Conservation (phyloP, 53 echinoderm and acorn worm genomes). For the Echinarachnius parma region DNA sequence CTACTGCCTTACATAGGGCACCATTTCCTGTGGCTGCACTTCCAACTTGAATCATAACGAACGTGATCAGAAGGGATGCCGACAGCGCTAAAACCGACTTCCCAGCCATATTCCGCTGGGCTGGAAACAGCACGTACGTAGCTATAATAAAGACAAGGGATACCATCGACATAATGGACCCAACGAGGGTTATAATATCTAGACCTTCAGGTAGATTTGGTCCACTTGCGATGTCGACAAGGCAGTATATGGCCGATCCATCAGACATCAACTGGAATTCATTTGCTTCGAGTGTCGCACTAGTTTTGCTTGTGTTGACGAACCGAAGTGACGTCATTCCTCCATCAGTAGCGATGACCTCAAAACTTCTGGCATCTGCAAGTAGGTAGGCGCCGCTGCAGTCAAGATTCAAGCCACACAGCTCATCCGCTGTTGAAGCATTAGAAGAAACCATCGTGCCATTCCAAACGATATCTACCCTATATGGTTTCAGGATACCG, state of each 20-base stretch:
- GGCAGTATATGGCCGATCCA: constrained; percentile 33
- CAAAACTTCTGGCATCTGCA: background rate
- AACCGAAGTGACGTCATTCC: background rate
- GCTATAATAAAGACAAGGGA: constrained; percentile 42
- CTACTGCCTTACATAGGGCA: constrained; percentile 29
- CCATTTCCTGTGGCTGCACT: background rate
- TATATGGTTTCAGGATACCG: background rate
- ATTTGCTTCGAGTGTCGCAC: background rate
- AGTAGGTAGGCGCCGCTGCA: background rate
- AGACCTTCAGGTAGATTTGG: constrained; percentile 25
- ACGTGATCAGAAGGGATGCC: constrained; percentile 45
- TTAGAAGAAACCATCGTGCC: background rate
- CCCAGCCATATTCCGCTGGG: constrained; percentile 57
- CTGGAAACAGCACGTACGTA: constrained; percentile 57
- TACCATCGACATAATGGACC: constrained; percentile 46
- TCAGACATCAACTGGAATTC: constrained; percentile 10
- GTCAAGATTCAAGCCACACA: background rate
- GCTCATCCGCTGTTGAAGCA: background rate
- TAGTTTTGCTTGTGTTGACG: too few species aligned
- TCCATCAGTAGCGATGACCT: background rate
- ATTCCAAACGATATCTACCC: background rate
- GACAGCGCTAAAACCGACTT: constrained; percentile 61
- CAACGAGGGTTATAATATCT: constrained; percentile 46
- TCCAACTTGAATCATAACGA: constrained; percentile 13
- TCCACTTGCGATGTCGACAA: background rate